A percentile compares a stretch with the other conserved stretches of the same genome.
phyloP scores from a whole-genome alignment of 1,140 invertebrate genomes.

The Drosophila tropicalis region DNA sequence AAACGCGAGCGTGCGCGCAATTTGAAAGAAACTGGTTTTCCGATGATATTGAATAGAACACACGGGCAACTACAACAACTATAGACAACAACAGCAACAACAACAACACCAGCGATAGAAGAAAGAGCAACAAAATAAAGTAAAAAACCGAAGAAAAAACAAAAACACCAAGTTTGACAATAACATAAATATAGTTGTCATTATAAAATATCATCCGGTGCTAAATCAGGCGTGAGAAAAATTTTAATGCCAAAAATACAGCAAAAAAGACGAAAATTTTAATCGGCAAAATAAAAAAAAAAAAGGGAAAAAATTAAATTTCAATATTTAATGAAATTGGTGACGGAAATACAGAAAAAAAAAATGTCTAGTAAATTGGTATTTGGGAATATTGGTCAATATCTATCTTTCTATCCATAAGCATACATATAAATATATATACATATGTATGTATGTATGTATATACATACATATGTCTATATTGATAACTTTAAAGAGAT shows the following conservation, averaged over 20 bases:
- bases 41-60: slow-evolving; percentile 30
- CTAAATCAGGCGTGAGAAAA: slow-evolving; percentile 79
- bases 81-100: slow-evolving; percentile 45
- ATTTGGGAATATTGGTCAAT: background rate
- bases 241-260: slow-evolving; percentile 38
- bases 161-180: slow-evolving; percentile 55
- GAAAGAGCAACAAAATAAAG: slow-evolving; percentile 17
- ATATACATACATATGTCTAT: background rate
- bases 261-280: slow-evolving; percentile 11
- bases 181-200: slow-evolving; percentile 79
- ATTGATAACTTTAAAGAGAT: slow-evolving; percentile 10
- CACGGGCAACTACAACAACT: slow-evolving; percentile 29
- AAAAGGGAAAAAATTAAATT: background rate
- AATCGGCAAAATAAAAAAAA: slow-evolving; percentile 11
- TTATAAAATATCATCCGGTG: slow-evolving; percentile 78
- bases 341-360: slow-evolving; percentile 1
- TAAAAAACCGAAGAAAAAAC: slow-evolving; percentile 30
- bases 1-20: slow-evolving; percentile 74
- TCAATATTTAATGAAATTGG: slow-evolving; percentile 9
- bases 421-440: background rate
- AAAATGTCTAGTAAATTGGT: background rate
- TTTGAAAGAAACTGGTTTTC: slow-evolving; percentile 70
- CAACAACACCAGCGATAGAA: slow-evolving; percentile 30
- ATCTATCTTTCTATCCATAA: background rate
- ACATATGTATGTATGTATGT: background rate